Evolutionary conservation across 1,140 invertebrate genomes (phyloP), one percentile per base, ranked within the genome.

Genomic region (Drosophila sturtevanti): DNA sequence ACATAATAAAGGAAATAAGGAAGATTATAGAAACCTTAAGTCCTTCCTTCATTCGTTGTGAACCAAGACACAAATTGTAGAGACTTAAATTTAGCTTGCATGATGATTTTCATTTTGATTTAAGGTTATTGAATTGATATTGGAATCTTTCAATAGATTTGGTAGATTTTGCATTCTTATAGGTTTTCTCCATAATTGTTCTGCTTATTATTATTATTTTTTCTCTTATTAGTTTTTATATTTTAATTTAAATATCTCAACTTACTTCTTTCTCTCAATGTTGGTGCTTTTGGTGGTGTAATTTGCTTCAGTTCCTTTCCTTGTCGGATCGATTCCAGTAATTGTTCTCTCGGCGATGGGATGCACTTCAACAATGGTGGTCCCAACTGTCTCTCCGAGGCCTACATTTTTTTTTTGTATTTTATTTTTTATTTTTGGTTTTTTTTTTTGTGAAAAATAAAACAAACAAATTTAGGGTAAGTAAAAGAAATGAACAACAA

Each of bases 251-350:
- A 1, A 11, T 0, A 38, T 24, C 7, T 12, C 0, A 21, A 92
- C 86, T 91, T 85, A 92, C 91, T 69, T 80, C 90, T 78, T 76
- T 91, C 72, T 60, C 72, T 91, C 7, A 85, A 76, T 37, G 82
- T 79, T 34, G 77, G 77, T 18, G 63, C 59, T 61, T 78, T 70
- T 55, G 82, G 91, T 48, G 82, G 90, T 31, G 81, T 79, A 63
- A 94, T 94, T 7, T 94, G 95, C 80, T 94, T 93, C 16, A 97
- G 93, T 65, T 94, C 94, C 66, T 94, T 94, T 48, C 97, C 96
- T 74, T 96, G 94, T 77, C 97, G 95, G 73, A 99, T 99, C 63
- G 97, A 97, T 65, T 97, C 95, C 93, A 99, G 95, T 0, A 99
- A 93, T 75, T 95, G 94, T 92, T 99, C 98, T 66, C 97, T 93